Conservation (phyloP, 2,888 invertebrate genomes). For the Sympetrum striolatum region DNA sequence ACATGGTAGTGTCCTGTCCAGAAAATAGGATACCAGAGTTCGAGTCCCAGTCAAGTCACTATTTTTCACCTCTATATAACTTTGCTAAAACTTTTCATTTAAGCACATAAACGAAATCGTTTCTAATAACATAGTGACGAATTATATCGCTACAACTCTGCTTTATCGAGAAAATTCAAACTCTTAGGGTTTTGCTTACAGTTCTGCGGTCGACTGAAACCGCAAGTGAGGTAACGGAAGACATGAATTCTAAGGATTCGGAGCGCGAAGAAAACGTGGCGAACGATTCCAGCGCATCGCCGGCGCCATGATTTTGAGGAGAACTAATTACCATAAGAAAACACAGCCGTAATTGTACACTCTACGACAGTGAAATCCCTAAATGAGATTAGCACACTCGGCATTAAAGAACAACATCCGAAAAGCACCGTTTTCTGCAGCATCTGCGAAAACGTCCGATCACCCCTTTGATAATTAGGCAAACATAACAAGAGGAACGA, state of each 20-base stretch:
- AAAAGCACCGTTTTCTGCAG: background rate
- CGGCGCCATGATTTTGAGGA: background rate
- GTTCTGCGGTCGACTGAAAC: no score
- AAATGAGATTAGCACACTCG: background rate
- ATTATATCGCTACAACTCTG: no score
- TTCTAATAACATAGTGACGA: no score
- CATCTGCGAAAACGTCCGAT: no score
- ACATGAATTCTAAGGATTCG: no score
- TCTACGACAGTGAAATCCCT: background rate
- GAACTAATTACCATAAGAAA: background rate
- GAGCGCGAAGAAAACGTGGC: background rate
- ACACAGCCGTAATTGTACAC: background rate
- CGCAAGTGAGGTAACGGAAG: background rate
- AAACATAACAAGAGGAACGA: background rate
- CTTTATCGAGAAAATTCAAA: background rate
- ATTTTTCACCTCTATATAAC: no score
- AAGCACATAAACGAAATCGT: no score
- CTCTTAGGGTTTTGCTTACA: no score
- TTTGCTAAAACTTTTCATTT: no score
- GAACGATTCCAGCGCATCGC: background rate
- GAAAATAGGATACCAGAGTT: no score
- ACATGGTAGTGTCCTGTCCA: no score
- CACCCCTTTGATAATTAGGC: background rate
- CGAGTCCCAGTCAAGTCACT: no score
- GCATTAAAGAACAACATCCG: background rate